Evolutionary conservation across 30 jellyfish, hydroid and myxozoan genomes (phyloP), one percentile per base, ranked within the genome.

Genomic region (Aurelia sp.): DNA sequence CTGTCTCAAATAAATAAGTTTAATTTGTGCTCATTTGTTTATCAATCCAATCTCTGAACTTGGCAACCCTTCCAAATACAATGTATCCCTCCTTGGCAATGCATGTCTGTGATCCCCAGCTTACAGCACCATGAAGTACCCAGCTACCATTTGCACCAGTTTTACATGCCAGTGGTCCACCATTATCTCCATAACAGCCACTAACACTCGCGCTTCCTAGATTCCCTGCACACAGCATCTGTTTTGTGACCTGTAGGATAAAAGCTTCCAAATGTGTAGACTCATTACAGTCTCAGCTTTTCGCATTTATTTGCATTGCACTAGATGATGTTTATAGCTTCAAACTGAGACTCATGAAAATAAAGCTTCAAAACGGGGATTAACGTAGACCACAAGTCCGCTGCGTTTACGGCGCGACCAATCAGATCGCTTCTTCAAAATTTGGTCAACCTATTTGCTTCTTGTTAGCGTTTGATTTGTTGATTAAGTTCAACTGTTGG

Each of bases 121-220:
- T 90, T 13, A 90, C 97, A 10, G 89, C 96, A 11, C 97, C 95
- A 40, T 90, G 97, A 37, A 90, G 90, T 16, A 44, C 91, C 87
- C 88, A 90, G 48, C 87, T 51, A 17, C 91, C 95, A 52, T 58
- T 23, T 6, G 85, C 68, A n/a, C 97, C 97, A 48, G 90, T 82
- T 27, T 78, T 74, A 80, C 96, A 91, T 23, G 86, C 97, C 23
- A 91, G 63, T 47, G 96, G 96, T 6, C 96, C 93, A 68, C 97
- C 97, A 17, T 89, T 76, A 66, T 91, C 96, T 35, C 97, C 97
- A 74, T 91, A 96, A 76, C 97, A 91, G 22, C 96, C 86, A 22
- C 96, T 83, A 16, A 55, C 86, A 11, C 86, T 64, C 12, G 90
- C 74, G 35, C 69, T 60, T 9, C 95, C 95, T 0, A 91, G 95